These are phyloP conservation scores for Brachyhypopomus occidentalis DNA, from an alignment of 2,113 vertebrate genomes.

Conservation along the genomic window DNA sequence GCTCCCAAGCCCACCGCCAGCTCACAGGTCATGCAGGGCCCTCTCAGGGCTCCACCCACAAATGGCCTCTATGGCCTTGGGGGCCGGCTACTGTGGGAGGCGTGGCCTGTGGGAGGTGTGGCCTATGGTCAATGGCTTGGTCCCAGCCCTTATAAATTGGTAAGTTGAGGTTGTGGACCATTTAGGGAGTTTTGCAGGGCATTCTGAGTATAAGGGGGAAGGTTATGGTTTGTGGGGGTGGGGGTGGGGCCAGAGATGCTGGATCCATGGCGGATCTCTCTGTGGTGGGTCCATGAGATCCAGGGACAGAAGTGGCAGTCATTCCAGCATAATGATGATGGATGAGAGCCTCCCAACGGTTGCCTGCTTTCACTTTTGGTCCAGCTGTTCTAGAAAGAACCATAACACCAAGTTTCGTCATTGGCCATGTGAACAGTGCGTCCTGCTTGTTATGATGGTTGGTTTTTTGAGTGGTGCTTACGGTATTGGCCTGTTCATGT, in stretches of 20 bases:
- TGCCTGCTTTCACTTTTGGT: conserved; percentile 37
- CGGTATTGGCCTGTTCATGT: background rate
- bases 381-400: conserved; percentile 28
- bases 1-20: conserved; percentile 47
- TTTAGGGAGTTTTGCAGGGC: conserved; percentile 6
- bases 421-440: background rate
- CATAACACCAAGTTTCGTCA: background rate
- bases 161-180: background rate
- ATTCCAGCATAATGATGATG: conserved; percentile 49
- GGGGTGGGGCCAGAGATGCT: too few species aligned
- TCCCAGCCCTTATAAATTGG: background rate
- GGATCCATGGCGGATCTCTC: conserved; percentile 16
- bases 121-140: conserved; percentile 4
- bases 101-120: background rate
- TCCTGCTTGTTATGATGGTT: background rate
- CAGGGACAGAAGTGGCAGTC: conserved; percentile 35
- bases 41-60: conserved; percentile 5
- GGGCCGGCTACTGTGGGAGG: too few species aligned
- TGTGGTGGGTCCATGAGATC: conserved; percentile 30
- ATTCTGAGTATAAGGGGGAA: background rate
- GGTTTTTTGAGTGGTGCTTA: background rate
- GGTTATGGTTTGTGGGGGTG: background rate
- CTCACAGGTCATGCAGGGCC: conserved; percentile 43
- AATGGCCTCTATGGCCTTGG: background rate
- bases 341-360: conserved; percentile 46